Base-by-base conservation (phyloP, 2,888 invertebrate genomes). In the Drosophila neutralis region DNA sequence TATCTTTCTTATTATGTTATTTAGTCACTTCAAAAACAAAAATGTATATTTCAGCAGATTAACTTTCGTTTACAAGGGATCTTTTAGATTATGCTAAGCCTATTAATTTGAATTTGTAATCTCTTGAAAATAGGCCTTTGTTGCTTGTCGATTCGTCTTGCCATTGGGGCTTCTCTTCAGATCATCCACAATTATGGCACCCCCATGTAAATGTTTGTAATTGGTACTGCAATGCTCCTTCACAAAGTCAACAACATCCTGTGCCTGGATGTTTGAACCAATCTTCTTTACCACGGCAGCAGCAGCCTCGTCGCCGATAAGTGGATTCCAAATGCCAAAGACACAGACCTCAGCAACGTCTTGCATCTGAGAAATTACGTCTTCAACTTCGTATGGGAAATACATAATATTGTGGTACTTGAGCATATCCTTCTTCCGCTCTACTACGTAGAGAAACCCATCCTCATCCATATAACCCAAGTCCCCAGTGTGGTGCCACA, bases 351-450 rank as follows among this genome's bases (percentile, higher is more conserved):
- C 90, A 18, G 77, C 53, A 0, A 92, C 88, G 27, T 82, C 87
- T 0, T 90, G 87, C 75, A 91, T 78, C 57, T 89, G 71, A 0
- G 83, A 69, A 31, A 92, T 84, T 0, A 91, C 65, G 0, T 76
- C 57, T 63, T 92, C 92, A 4, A 92, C 83, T 57, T 92, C 92
- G 6, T 78, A 64, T 2, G 92, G 92, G 67, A 80, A 92, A 62
- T 91, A 91, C 62, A 87, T 86, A 36, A 87, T 86, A 49, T 78
- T 82, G 33, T 89, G 87, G 53, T 89, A 92, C 56, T 90, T 91
- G 0, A 93, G 67, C 59, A 90, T 80, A 51, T 93, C 92, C 68
- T 91, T 91, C 35, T 89, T 91, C 0, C 93, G 82, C 24, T 89
- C 93, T 5, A 87, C 73, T 3, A 92, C 67, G 69, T 80, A 90